Evolutionary conservation across 2,888 invertebrate genomes (phyloP).

Genomic region (Dicyrtomina minuta): DNA sequence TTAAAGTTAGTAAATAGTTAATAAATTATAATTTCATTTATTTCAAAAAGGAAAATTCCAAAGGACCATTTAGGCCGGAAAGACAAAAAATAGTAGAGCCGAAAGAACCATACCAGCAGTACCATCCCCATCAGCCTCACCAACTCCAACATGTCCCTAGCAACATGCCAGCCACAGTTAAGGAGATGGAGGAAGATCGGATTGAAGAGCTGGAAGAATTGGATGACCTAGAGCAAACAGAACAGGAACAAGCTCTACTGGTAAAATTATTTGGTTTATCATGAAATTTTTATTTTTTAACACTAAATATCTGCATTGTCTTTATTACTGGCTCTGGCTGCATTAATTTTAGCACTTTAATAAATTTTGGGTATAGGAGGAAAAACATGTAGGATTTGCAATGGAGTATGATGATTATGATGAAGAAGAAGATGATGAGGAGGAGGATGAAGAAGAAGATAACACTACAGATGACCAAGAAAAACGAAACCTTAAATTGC

Average conservation of each 20-base stretch:
- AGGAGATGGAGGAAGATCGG: constrained; percentile 45
- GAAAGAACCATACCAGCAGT: constrained; percentile 32
- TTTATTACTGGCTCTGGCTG: too few species aligned
- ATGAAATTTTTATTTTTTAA: too few species aligned
- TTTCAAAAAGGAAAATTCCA: constrained; percentile 47
- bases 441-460: constrained; percentile 56
- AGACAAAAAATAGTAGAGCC: constrained; percentile 42
- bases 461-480: constrained; percentile 39
- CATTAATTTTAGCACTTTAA: too few species aligned
- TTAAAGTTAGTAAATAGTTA: too few species aligned
- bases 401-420: constrained; percentile 55
- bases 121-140: constrained; percentile 22
- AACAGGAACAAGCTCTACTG: constrained; percentile 54
- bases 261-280: background rate
- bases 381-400: constrained; percentile 68
- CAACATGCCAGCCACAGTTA: constrained; percentile 5
- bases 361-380: constrained; percentile 54
- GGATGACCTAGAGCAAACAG: constrained; percentile 63
- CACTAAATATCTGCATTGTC: too few species aligned
- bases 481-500: constrained; percentile 61
- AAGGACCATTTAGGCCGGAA: constrained; percentile 53
- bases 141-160: constrained; percentile 22
- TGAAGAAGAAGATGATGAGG: constrained; percentile 56
- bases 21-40: too few species aligned
- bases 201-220: constrained; percentile 56